phyloP scores from a whole-genome alignment of 2,113 vertebrate species.

The Albula glossodonta region DNA sequence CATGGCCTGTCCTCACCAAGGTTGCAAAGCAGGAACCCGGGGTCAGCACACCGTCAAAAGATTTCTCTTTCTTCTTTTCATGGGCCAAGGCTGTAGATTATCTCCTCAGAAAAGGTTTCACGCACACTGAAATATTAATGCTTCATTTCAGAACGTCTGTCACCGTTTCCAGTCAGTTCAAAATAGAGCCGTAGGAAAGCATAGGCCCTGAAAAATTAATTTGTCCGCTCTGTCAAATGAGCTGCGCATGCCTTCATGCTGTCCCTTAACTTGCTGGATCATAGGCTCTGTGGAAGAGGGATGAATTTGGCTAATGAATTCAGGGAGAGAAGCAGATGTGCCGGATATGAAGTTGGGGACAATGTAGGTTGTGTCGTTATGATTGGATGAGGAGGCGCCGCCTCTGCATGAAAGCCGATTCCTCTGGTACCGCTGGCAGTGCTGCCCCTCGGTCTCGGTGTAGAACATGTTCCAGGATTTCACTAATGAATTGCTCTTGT shows the following conservation, averaged over 20 bases:
- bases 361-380: neutral
- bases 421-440: neutral
- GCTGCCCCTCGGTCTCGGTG: neutral
- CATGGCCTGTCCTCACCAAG: neutral
- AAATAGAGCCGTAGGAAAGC: neutral
- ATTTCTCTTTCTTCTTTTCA: neutral
- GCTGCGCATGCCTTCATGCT: neutral
- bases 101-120: neutral
- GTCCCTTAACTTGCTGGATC: neutral
- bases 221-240: neutral
- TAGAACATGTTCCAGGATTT: slow-evolving; percentile 37
- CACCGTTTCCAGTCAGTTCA: neutral
- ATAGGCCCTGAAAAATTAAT: neutral
- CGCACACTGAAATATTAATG: neutral
- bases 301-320: too few relatives aligned
- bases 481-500: slow-evolving; percentile 60
- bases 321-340: neutral
- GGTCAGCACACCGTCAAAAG: neutral
- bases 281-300: neutral
- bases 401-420: neutral
- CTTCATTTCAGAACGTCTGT: neutral
- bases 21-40: neutral
- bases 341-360: neutral
- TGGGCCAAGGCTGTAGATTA: neutral
- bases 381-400: neutral